These are phyloP conservation scores for Anisognathus igniventris DNA, from an alignment of 2,797 vertebrate genomes.

Conservation along the genomic window DNA sequence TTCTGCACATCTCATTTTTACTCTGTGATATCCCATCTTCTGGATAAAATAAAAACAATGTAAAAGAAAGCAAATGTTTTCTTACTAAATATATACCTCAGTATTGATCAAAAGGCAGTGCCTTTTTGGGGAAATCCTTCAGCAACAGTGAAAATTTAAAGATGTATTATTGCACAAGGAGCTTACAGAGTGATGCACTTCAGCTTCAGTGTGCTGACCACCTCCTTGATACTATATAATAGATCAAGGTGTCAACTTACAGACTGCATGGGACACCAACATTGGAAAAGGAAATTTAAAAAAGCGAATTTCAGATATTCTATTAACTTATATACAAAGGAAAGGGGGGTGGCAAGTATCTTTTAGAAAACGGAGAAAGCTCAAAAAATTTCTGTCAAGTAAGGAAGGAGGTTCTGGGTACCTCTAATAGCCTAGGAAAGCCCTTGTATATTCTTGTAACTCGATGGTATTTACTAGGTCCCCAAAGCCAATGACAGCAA, in stretches of 20 bases:
- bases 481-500: conserved; percentile 66
- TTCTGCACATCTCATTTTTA: conserved; percentile 28
- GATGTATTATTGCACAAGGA: not conserved
- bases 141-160: conserved; percentile 4
- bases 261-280: not conserved
- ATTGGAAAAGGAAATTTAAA: not conserved
- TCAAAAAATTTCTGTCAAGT: conserved; percentile 26
- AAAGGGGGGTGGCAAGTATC: conserved; percentile 8
- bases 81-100: conserved; percentile 12
- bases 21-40: conserved; percentile 49
- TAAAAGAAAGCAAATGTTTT: conserved; percentile 32
- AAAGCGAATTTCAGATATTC: not conserved
- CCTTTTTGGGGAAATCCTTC: conserved; percentile 8
- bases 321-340: conserved; percentile 37
- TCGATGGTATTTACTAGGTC: conserved; percentile 45
- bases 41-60: conserved; percentile 46
- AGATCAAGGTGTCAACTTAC: conserved; percentile 32
- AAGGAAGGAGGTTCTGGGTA: conserved; percentile 54
- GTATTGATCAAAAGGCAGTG: not conserved
- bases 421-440: conserved; percentile 67
- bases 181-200: conserved; percentile 27
- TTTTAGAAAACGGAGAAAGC: conserved; percentile 45
- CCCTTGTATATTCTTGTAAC: conserved; percentile 66
- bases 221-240: conserved; percentile 14
- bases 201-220: conserved; percentile 6